Base-by-base conservation (phyloP, 2,888 invertebrate genomes). In the Diachrysia chrysitis region DNA sequence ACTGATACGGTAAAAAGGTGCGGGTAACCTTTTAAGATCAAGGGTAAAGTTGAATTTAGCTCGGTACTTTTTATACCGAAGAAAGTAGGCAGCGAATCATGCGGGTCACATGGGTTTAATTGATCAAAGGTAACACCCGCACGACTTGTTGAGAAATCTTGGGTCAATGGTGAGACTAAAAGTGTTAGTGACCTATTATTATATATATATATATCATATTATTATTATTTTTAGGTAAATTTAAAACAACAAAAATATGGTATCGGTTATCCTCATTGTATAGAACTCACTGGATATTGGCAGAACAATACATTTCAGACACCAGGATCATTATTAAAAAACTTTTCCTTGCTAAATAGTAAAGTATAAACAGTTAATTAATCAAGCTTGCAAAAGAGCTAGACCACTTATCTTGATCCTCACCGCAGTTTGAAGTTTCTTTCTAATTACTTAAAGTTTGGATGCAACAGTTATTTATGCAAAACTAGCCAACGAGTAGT, bases 361-460 rank as follows among this genome's bases (percentile, higher is more conserved):
- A 25, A 25, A 23, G 25, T 16, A 32, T 5, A n/a, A n/a, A n/a
- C 19, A 37, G 7, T 56, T 16, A 17, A 23, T 21, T n/a, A 61
- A 57, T 16, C 51, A 29, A 2, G 7, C 29, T 17, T 23, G 16
- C 17, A 35, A 3, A 1, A n/a, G 19, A 48, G 17, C 19, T 19
- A 19, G 48, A 48, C 7, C 14, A 14, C n/a, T 61, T 58, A 25
- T 29, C 21, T 16, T 46, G 16, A 29, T 48, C 10, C 21, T 16
- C 58, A 46, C 54, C 56, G 53, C 62, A 54, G 10, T 7, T 3
- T 10, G 7, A 57, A 54, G 14, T 58, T 42, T 71, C n/a, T 58
- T 42, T 71, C n/a, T 58, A 73, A 76, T 65, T 57, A 62, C 55
- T 71, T 9, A 14, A 51, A 63, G 17, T 16, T 62, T 25, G 54